phyloP scores from a whole-genome alignment of 2,888 invertebrate genomes.

The Eristalis arbustorum region DNA sequence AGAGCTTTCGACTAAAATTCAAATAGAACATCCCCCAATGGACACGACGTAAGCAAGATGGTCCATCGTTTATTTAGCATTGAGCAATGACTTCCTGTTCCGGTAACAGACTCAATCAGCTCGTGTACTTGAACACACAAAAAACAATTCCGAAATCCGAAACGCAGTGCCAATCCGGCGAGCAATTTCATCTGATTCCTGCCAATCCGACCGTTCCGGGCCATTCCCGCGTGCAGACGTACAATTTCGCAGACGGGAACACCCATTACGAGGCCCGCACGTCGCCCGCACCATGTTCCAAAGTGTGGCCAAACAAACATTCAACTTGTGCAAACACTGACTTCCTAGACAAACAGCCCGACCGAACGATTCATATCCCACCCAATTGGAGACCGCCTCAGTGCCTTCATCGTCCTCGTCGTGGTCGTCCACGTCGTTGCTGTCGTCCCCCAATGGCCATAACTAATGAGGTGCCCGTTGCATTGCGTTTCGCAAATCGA shows the following conservation, averaged over 20 bases:
- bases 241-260: slow-evolving; percentile 37
- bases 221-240: not conserved
- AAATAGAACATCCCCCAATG: no score
- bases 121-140: not conserved
- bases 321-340: slow-evolving; percentile 56
- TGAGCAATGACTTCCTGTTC: no score
- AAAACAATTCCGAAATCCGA: not conserved
- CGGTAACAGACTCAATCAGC: no score
- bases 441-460: slow-evolving; percentile 49
- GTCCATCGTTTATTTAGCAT: no score
- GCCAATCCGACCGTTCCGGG: not conserved
- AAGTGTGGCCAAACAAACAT: slow-evolving; percentile 45
- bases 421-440: not conserved
- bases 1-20: no score
- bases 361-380: slow-evolving; percentile 53
- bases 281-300: not conserved
- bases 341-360: slow-evolving; percentile 51
- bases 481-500: slow-evolving; percentile 68
- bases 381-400: slow-evolving; percentile 42
- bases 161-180: not conserved
- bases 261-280: slow-evolving; percentile 32
- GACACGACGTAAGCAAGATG: not conserved
- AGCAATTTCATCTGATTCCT: slow-evolving; percentile 55
- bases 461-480: slow-evolving; percentile 70
- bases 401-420: not conserved